Evolutionary conservation across 2,888 invertebrate genomes (phyloP).

Genomic region (Pelosia muscerda): DNA sequence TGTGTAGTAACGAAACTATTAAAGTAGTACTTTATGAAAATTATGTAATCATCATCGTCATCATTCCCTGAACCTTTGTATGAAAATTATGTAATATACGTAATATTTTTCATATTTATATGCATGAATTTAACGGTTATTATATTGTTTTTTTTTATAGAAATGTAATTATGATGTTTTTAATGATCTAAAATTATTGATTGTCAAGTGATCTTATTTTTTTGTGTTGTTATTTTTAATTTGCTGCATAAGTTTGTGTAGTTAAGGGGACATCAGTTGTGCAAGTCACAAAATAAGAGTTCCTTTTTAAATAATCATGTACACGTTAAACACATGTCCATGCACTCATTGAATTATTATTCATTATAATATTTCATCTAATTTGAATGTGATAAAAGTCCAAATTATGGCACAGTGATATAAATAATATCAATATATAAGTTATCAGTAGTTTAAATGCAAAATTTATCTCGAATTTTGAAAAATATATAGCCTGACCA

Average conservation of each 20-base stretch:
- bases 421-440: not conserved
- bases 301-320: not conserved
- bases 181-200: not conserved
- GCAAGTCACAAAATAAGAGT: not conserved
- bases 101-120: not conserved
- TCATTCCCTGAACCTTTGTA: no score
- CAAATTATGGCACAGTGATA: not conserved
- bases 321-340: not conserved
- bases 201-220: not conserved
- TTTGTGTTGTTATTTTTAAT: not conserved
- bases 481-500: conserved; percentile 5
- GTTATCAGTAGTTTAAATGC: not conserved
- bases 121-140: not conserved
- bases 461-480: no score
- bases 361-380: not conserved
- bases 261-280: not conserved
- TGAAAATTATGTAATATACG: not conserved
- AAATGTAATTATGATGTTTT: not conserved
- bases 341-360: not conserved
- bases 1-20: not conserved
- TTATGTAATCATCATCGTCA: no score
- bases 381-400: not conserved
- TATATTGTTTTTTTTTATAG: not conserved
- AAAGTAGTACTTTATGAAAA: not conserved
- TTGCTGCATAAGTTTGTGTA: not conserved